A percentile compares a stretch with the other conserved stretches of the same genome.
Conservation (phyloP, 2,113 vertebrate genomes). For the Centropus unirufus region DNA sequence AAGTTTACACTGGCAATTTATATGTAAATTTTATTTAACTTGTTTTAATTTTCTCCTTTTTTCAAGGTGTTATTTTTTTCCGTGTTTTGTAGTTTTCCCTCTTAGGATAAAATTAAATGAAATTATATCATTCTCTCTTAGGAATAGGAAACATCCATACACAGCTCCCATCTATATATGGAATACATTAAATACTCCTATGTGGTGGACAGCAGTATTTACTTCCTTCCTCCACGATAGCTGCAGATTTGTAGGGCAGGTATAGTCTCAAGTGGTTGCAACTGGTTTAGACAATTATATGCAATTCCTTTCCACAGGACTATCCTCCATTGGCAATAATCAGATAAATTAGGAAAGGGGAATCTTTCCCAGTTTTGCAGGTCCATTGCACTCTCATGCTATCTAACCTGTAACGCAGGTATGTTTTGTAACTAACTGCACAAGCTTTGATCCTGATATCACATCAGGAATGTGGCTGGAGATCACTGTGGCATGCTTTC, state of each 20-base stretch:
- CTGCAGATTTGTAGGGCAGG: neutral
- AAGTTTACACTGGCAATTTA: neutral
- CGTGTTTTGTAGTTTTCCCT: neutral
- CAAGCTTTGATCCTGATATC: neutral
- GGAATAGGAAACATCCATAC: neutral
- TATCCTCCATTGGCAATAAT: neutral
- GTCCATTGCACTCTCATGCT: neutral
- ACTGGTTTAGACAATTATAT: neutral
- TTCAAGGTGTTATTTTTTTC: neutral
- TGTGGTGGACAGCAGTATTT: neutral
- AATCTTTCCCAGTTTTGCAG: neutral
- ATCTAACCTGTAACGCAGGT: neutral
- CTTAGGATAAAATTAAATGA: neutral
- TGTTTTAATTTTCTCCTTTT: neutral
- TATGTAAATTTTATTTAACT: neutral
- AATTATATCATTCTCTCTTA: neutral
- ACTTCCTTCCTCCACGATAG: neutral
- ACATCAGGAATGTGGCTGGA: neutral
- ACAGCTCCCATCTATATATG: neutral
- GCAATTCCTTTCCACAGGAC: neutral
- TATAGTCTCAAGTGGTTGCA: neutral
- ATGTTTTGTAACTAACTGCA: neutral
- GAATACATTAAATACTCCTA: fast-evolving
- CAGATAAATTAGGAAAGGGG: neutral
- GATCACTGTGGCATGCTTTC: neutral